Base-by-base conservation (phyloP, 2,888 invertebrate species). In the Heliconius ismenius region DNA sequence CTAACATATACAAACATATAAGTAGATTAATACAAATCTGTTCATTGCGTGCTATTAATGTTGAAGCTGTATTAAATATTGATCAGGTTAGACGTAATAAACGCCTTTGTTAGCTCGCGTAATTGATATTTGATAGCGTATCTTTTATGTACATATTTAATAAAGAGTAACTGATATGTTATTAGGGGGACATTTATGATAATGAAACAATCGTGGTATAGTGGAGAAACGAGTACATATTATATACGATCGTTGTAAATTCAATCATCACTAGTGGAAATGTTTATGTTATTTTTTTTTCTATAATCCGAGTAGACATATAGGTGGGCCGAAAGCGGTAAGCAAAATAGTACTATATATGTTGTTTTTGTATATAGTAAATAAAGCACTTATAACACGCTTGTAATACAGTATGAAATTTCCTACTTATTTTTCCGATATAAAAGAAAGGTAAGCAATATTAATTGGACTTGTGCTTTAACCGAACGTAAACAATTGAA, bases 51-150 rank as follows among this genome's bases (percentile, higher is more conserved):
- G 49, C 43, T 75, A 70, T 75, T 75, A 70, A 75, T 70, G 69
- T 63, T 70, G 36, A 63, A 75, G 24, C 69, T 54, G 36, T 70
- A 75, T 70, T 75, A 63, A 75, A 75, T 75, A 32, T 70, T 64
- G 28, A 75, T 75, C 63, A 49, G 36, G 26, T 72, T 54, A 64
- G 69, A 54, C 39, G 36, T 39, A 64, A 76, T 70, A 75, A 70
- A 70, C 49, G 64, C 64, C 70, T 76, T 76, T 72, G 75, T 70
- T 76, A 64, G 49, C 64, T 54, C 54, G 58, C 36, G 15, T 76
- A 64, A 63, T 70, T 76, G 64, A 39, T 75, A 70, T 64, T 76
- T 64, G 68, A 62, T 32, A 67, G 32, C 21, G n/a, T 68, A 39
- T 67, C 36, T 11, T 60, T 74, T 43, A 62, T 58, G 68, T 69